These are phyloP conservation scores for Chorisops tibialis DNA, from an alignment of 2,888 invertebrate species.

Conservation along the genomic window DNA sequence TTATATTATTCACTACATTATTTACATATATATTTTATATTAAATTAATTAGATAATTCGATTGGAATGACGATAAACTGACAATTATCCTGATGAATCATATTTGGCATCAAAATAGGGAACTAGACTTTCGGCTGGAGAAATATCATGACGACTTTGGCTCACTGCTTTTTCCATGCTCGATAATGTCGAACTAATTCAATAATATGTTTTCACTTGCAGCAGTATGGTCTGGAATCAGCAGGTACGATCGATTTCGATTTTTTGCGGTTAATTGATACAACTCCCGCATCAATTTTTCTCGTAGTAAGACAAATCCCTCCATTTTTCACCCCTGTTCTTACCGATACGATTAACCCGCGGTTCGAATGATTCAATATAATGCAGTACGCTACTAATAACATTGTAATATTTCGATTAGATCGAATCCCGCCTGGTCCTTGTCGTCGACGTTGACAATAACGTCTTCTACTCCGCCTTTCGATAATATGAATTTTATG, in stretches of 20 bases:
- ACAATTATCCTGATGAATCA: background rate
- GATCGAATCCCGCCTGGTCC: background rate
- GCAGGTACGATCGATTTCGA: constrained; percentile 10
- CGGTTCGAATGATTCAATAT: constrained; percentile 13
- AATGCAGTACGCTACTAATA: constrained; percentile 4
- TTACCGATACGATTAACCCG: constrained; percentile 5
- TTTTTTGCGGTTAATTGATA: background rate
- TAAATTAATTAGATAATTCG: background rate
- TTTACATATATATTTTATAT: background rate
- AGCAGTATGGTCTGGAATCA: background rate
- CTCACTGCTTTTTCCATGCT: background rate
- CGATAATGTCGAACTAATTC: constrained; percentile 15
- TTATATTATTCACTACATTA: constrained; percentile 11
- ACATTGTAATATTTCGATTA: constrained; percentile 1
- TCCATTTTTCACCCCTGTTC: background rate
- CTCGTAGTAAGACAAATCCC: background rate
- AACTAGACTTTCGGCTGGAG: background rate
- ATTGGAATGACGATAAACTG: background rate
- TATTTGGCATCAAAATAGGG: background rate
- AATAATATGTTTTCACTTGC: constrained; percentile 14
- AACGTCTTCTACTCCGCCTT: constrained; percentile 11
- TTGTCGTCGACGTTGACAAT: constrained; percentile 11
- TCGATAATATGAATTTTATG: constrained; percentile 32
- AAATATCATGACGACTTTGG: too few relatives aligned
- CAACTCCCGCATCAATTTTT: background rate